A percentile compares a stretch with the other conserved stretches of the same genome.
Evolutionary conservation across 2,888 invertebrate species (phyloP).

Genomic region (Acanthacorydalis orientalis): DNA sequence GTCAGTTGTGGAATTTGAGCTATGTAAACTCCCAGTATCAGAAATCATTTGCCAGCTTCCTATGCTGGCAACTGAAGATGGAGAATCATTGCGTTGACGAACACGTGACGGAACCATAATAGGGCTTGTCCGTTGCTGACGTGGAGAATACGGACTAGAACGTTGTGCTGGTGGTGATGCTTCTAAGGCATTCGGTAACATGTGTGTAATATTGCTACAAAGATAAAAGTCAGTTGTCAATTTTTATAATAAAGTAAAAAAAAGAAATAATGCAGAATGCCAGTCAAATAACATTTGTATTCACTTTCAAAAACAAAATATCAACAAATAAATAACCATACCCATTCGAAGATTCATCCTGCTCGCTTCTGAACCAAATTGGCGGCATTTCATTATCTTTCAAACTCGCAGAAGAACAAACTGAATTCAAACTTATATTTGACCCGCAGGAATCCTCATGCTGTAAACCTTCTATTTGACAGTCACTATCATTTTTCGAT

Average conservation of each 20-base stretch:
- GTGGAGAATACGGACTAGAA: conserved; percentile 20
- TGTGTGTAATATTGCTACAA: not conserved
- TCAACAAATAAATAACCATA: conserved; percentile 8
- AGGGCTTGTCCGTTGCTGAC: conserved; percentile 34
- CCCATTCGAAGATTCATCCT: conserved; percentile 18
- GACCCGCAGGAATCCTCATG: conserved; percentile 33
- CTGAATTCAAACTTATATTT: conserved; percentile 42
- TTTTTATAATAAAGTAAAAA: no score
- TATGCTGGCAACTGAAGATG: conserved; percentile 33
- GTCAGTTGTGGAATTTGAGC: conserved; percentile 25
- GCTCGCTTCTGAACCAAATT: conserved; percentile 18
- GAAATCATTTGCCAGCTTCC: conserved; percentile 57
- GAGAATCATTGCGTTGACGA: conserved; percentile 39
- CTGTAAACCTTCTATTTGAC: conserved; percentile 31
- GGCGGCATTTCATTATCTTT: conserved; percentile 32
- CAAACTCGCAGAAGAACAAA: conserved; percentile 35
- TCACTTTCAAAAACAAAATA: no score
- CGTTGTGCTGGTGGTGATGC: conserved; percentile 3
- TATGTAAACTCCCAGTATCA: conserved; percentile 44
- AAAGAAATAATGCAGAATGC: no score
- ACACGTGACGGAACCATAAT: conserved; percentile 41
- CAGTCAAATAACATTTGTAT: no score
- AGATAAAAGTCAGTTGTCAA: not conserved
- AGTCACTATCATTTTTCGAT: conserved; percentile 30
- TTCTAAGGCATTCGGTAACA: no score